A percentile compares a stretch with the other conserved stretches of the same genome.
Evolutionary conservation across 2,888 invertebrate species (phyloP).

Genomic region (Drosophila nr. perissopoda): DNA sequence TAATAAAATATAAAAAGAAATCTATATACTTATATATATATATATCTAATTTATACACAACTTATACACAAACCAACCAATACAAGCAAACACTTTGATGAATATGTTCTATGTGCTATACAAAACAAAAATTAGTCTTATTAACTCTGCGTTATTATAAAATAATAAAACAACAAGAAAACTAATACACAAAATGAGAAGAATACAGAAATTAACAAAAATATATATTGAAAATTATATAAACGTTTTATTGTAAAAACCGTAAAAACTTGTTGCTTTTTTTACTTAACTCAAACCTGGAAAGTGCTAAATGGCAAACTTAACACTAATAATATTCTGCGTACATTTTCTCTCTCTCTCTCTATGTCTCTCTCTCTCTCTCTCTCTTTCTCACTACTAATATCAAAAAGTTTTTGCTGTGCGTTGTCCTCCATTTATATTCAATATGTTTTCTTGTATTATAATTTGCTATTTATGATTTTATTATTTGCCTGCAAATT

Average conservation of each 20-base stretch:
- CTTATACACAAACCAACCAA: constrained; percentile 55
- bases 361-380: constrained; percentile 40
- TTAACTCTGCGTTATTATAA: constrained; percentile 60
- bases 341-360: constrained; percentile 52
- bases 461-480: constrained; percentile 35
- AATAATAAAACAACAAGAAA: constrained; percentile 38
- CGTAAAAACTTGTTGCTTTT: constrained; percentile 77
- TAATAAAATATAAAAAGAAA: constrained; percentile 18
- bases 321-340: constrained; percentile 58
- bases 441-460: constrained; percentile 14
- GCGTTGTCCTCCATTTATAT: constrained; percentile 52
- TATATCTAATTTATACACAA: constrained; percentile 60
- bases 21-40: constrained; percentile 39
- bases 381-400: constrained; percentile 46
- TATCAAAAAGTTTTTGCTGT: constrained; percentile 59
- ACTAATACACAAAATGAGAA: constrained; percentile 39
- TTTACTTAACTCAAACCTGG: constrained; percentile 71
- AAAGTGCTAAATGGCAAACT: constrained; percentile 63
- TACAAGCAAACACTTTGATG: constrained; percentile 49
- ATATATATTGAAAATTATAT: constrained; percentile 77
- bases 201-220: constrained; percentile 49
- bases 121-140: constrained; percentile 56
- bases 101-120: constrained; percentile 60
- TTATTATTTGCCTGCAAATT: constrained; percentile 1
- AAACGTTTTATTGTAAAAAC: constrained; percentile 81